Base-by-base conservation (phyloP, 2,888 invertebrate genomes). In the Calameuta filiformis region DNA sequence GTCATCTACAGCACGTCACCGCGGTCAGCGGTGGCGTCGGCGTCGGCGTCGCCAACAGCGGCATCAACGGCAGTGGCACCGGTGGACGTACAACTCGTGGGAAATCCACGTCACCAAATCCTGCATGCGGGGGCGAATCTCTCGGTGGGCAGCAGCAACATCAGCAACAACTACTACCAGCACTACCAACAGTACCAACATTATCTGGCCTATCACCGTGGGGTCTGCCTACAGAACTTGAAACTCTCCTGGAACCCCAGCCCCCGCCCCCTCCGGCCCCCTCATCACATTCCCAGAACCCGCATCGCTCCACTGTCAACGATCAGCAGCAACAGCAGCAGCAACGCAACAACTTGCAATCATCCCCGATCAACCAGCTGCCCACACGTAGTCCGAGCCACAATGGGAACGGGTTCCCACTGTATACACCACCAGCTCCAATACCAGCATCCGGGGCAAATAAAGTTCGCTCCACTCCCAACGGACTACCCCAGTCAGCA, bases 341-440 rank as follows among this genome's bases (percentile, higher is more conserved):
- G 30, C 81, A 82, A 73, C 83, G 81, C 79, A 81, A 80, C 83
- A 83, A 82, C 79, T 79, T 91, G 90, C 87, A 86, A 81, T 84
- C 87, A 81, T 85, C 87, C 80, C 82, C 84, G 85, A 83, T 87
- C 86, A 82, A 84, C 80, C 89, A 90, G 79, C 76, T 88, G 83
- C 82, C 89, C 83, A 81, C 88, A 84, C 86, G 88, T 78, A 89
- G 89, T 86, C 87, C 90, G 79, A 90, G 85, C 85, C 89, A 90
- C 87, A 90, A 89, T 86, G 90, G 87, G 77, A 86, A 85, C 84
- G 88, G 91, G 82, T 94, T 94, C 91, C 92, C 93, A 80, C 92
- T 94, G 73, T 94, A 94, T 90, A 93, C 93, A 69, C 93, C 94
- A 82, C 93, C 93, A 81, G 92, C 92, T 56, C 90, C 91, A 79